A percentile compares a stretch with the other conserved stretches of the same genome.
Conservation (phyloP, 2,797 vertebrate genomes). For the Trachops cirrhosus region DNA sequence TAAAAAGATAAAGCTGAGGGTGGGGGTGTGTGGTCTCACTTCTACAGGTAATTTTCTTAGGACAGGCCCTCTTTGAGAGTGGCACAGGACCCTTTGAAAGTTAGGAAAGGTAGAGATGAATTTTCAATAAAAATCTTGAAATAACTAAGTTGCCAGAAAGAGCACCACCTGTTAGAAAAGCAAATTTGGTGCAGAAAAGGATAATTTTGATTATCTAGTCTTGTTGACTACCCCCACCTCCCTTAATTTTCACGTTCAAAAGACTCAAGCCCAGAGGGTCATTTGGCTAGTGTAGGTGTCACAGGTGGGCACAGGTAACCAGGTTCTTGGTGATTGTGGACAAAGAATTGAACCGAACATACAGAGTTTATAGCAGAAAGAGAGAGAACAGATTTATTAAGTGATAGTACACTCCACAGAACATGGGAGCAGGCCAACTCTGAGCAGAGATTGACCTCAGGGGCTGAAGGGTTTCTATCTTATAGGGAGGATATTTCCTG, state of each 20-base stretch:
- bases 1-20: neutral
- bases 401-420: no score
- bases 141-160: neutral
- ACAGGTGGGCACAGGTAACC: no score
- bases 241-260: neutral
- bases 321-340: no score
- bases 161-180: neutral
- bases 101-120: neutral
- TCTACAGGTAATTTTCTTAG: neutral
- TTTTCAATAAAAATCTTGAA: constrained; percentile 1
- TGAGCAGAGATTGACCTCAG: no score
- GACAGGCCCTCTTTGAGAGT: neutral
- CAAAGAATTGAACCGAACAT: no score
- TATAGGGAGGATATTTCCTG: no score
- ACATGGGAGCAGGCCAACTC: no score
- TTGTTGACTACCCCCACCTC: neutral
- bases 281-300: neutral
- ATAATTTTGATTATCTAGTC: neutral
- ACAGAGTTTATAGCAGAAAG: no score
- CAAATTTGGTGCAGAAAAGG: neutral
- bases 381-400: no score
- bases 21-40: neutral
- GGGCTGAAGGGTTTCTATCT: no score
- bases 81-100: neutral
- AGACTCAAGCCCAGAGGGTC: neutral